These are phyloP conservation scores for Melanogrammus aeglefinus DNA, from an alignment of 2,797 vertebrate species.

Conservation along the genomic window DNA sequence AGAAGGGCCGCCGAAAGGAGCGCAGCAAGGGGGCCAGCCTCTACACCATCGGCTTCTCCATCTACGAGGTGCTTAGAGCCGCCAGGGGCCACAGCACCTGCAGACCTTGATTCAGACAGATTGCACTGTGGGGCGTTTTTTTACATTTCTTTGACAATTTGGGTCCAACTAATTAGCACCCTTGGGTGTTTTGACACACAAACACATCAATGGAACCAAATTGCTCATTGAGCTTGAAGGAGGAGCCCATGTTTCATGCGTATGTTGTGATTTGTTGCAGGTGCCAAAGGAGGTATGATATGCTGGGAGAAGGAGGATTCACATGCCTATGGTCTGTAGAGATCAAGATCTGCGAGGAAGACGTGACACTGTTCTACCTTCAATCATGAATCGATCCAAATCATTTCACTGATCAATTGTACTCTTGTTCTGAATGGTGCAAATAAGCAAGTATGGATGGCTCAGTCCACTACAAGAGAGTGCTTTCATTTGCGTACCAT, in stretches of 20 bases:
- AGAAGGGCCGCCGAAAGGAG: conserved; percentile 92
- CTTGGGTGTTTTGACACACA: background rate
- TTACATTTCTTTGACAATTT: background rate
- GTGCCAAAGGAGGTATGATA: conserved; percentile 74
- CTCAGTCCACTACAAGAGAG: background rate
- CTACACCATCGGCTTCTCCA: conserved; percentile 92
- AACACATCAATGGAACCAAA: background rate
- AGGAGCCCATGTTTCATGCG: background rate
- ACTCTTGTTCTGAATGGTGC: background rate
- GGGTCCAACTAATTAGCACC: background rate
- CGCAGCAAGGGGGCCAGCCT: conserved; percentile 82
- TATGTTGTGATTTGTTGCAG: conserved; percentile 53
- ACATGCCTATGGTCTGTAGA: background rate
- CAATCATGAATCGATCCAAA: background rate
- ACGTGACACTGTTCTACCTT: background rate
- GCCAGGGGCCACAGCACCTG: background rate
- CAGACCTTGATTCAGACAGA: background rate
- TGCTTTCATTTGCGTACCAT: background rate
- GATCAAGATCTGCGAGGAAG: background rate
- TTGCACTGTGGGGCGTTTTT: no score
- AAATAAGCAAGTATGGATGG: background rate
- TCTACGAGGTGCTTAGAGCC: conserved; percentile 83
- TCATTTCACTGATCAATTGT: background rate
- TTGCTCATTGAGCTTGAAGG: background rate
- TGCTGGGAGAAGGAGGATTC: conserved; percentile 12